Evolutionary conservation across 2,797 vertebrate genomes (phyloP), one percentile per base, ranked within the genome.

Genomic region (Poeciliopsis infans): DNA sequence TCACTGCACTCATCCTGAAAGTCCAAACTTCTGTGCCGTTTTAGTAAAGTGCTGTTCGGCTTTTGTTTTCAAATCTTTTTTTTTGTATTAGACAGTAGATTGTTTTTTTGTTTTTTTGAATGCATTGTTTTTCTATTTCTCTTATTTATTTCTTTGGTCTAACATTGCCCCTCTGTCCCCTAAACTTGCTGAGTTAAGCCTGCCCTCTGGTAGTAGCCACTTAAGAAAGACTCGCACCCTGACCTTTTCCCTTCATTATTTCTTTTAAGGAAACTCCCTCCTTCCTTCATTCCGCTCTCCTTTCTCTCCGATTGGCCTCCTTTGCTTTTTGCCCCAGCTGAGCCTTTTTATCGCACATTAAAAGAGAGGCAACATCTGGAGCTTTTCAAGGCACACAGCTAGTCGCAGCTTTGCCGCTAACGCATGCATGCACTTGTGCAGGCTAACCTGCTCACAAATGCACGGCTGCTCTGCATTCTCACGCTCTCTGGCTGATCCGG

Each of bases 321-420:
- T 93, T 95, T 95, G 96, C 95, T 96, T 96, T 96, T 96, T 95
- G 93, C 94, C 96, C 94, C 95, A 96, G 96, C 97, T 97, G 96
- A 93, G 95, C 94, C 96, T 96, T 95, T 96, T 94, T 97, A 93
- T 95, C 95, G 85, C 93, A 95, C 96, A 96, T 97, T 97, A 96
- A 97, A 92, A 96, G 94, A 96, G 96, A 93, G 95, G 93, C 95
- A 98, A 96, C 96, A 96, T 97, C 96, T 97, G 96, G 96, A 95
- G 94, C 96, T 95, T 96, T 97, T 97, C 95, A 96, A 92, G 83
- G 76, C 83, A 83, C 94, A 93, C 93, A 93, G 94, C 93, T 74
- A 94, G 93, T 91, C 93, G 83, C 93, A 90, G 93, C 92, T 92
- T 95, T 87, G 88, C 90, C 77, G 87, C 93, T 92, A 94, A 93